Percentiles rank a stretch among this genome's conserved stretches.
phyloP scores from a whole-genome alignment of 2,797 vertebrate species.

The Atherinosoma microstoma region DNA sequence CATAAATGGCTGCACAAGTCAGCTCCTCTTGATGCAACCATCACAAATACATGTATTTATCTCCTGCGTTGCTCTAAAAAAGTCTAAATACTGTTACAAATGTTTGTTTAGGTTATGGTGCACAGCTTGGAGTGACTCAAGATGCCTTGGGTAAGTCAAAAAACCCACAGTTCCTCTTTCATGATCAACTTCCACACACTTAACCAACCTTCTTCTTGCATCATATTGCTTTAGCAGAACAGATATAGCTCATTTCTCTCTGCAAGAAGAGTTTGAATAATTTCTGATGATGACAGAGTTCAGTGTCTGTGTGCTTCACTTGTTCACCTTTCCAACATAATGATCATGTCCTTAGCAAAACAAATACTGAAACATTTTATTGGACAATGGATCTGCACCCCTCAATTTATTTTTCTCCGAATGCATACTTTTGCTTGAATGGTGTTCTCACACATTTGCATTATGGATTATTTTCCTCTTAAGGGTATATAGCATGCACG shows the following conservation, averaged over 20 bases:
- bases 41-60: background rate
- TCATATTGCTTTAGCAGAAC: constrained; percentile 2
- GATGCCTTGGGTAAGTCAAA: constrained; percentile 72
- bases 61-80: background rate
- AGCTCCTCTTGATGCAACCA: background rate
- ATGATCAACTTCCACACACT: constrained; percentile 6
- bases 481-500: background rate
- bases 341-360: background rate
- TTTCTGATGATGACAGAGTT: background rate
- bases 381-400: background rate
- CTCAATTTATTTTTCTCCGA: background rate
- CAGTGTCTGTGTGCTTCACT: background rate
- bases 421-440: constrained; percentile 14
- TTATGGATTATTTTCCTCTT: constrained; percentile 42
- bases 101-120: constrained; percentile 72
- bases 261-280: background rate
- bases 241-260: background rate
- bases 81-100: constrained; percentile 11
- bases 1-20: background rate
- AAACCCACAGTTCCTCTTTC: constrained; percentile 13
- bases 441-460: constrained; percentile 22
- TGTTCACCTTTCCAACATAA: background rate
- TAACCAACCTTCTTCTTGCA: constrained; percentile 6
- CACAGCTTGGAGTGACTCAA: constrained; percentile 67
- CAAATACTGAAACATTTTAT: background rate